Evolutionary conservation across 2,113 vertebrate species (phyloP).

Genomic region (Brevimyrus niger): DNA sequence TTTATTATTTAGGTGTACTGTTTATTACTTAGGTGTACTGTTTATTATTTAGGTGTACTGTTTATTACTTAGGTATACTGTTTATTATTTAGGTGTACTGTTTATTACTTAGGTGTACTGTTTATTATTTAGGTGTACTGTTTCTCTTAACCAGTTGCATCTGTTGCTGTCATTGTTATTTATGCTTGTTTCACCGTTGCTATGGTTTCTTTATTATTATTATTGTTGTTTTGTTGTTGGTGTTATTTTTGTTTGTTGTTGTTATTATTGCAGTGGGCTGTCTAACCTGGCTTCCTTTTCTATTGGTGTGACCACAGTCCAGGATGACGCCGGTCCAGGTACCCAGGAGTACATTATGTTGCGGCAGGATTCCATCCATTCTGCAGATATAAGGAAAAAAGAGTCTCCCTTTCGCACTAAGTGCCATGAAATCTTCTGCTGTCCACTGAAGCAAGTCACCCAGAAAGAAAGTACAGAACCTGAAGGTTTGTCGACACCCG

Average conservation of each 20-base stretch:
- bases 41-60: not conserved
- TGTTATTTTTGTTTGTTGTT: not conserved
- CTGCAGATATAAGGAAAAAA: conserved; percentile 81
- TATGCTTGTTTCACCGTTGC: not conserved
- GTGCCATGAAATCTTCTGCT: conserved; percentile 88
- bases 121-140: not conserved
- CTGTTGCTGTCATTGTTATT: not conserved
- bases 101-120: not conserved
- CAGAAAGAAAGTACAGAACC: conserved; percentile 78
- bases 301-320: conserved; percentile 78
- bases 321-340: conserved; percentile 79
- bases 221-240: not conserved
- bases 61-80: not conserved
- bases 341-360: conserved; percentile 87
- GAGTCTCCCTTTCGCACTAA: conserved; percentile 82
- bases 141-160: not conserved
- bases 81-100: not conserved
- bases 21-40: not conserved
- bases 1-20: not conserved
- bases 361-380: conserved; percentile 79
- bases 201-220: not conserved
- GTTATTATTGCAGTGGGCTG: conserved; percentile 10
- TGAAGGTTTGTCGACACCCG: conserved; percentile 71
- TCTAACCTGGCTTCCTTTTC: conserved; percentile 81
- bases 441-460: conserved; percentile 78